Base-by-base conservation (phyloP, 2,888 invertebrate genomes). In the Autographa gamma region DNA sequence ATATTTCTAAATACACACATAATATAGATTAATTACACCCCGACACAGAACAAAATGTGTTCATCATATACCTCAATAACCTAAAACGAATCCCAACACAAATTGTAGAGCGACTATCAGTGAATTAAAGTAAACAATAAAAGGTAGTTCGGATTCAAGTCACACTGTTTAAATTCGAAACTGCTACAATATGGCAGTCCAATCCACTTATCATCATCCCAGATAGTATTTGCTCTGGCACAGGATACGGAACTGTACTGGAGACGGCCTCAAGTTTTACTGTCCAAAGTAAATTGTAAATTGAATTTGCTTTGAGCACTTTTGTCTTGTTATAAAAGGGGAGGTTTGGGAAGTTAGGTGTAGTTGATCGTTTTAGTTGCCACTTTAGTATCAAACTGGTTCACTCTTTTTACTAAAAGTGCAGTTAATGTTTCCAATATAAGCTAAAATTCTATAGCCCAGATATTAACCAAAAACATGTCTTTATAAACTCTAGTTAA, bases 111-210 rank as follows among this genome's bases (percentile, higher is more conserved):
- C 52, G 71, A 73, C 66, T 84, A 79, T 82, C 79, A 82, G 65
- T 74, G 79, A 66, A 79, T 84, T 81, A 78, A 81, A 86, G 80
- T 75, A 83, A 87, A 85, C 62, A 83, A 64, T 68, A 69, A 66
- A 79, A 71, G 67, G 73, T 76, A 25, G 68, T 75, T 74, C 72
- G 54, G 66, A 86, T 86, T 86, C 85, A 19, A 86, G 87, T 85
- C 86, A 86, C 88, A 85, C 80, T 88, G 90, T 90, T 92, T 91
- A 90, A 92, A 90, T 89, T 92, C 89, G 91, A 90, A 91, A 89
- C 90, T 88, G 77, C 76, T 80, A 86, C 88, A 86, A 88, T 91
- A 90, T 87, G 88, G 80, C 76, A 65, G 81, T 85, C 86, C 91
- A 90, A 91, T 92, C 87, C 91, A 91, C 90, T 92, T 92, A 91